Evolutionary conservation across 2,888 invertebrate genomes (phyloP).

Genomic region (Philereme vetulata): DNA sequence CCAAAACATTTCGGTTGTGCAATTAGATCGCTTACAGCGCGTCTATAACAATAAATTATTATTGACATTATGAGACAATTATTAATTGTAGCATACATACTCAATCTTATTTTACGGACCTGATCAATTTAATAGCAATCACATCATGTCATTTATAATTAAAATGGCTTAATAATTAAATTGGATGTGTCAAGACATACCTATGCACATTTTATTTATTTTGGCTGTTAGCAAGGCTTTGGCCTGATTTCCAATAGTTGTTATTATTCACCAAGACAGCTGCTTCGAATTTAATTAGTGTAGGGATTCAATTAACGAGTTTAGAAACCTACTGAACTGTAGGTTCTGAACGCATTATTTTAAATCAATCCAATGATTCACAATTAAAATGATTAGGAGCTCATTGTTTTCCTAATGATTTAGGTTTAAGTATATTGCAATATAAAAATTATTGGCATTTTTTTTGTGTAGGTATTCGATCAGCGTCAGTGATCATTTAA

Average conservation of each 20-base stretch:
- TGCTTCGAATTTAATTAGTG: conserved; percentile 39
- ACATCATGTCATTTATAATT: background rate
- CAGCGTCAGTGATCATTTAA: too few relatives aligned
- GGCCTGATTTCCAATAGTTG: conserved; percentile 57
- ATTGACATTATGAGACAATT: conserved; percentile 4
- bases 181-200: conserved; percentile 23
- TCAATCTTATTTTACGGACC: conserved; percentile 4
- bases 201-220: conserved; percentile 51
- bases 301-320: conserved; percentile 24
- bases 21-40: too few relatives aligned
- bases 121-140: conserved; percentile 2
- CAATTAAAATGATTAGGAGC: too few relatives aligned
- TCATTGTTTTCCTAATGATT: too few relatives aligned
- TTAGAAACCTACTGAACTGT: conserved; percentile 2
- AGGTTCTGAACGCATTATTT: too few relatives aligned
- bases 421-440: too few relatives aligned
- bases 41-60: background rate
- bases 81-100: background rate
- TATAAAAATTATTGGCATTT: too few relatives aligned
- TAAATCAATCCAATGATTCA: too few relatives aligned
- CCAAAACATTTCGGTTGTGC: too few relatives aligned
- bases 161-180: conserved; percentile 22
- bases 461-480: too few relatives aligned
- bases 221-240: conserved; percentile 57
- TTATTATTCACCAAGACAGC: conserved; percentile 56